phyloP scores from a whole-genome alignment of 2,888 invertebrate genomes.

The Rhabditophanes sp. region DNA sequence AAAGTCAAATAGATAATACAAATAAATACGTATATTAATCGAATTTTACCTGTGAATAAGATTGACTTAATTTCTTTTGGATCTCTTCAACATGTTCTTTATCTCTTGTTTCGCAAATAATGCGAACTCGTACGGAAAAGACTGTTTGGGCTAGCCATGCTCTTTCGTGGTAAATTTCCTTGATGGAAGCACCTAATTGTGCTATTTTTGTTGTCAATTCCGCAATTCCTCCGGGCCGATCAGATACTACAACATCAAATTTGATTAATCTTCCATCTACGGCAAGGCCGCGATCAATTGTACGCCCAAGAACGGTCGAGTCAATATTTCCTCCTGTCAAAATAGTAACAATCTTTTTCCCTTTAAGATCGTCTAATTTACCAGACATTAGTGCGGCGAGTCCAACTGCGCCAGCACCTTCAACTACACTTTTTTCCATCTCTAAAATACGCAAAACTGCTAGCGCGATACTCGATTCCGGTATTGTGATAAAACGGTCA shows the following conservation, averaged over 20 bases:
- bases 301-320: constrained; percentile 48
- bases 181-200: constrained; percentile 53
- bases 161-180: constrained; percentile 71
- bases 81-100: constrained; percentile 59
- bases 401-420: constrained; percentile 71
- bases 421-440: constrained; percentile 57
- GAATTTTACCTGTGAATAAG: no score
- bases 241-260: constrained; percentile 39
- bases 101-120: constrained; percentile 72
- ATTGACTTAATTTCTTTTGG: no score
- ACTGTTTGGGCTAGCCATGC: constrained; percentile 79
- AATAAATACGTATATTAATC: no score
- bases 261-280: constrained; percentile 15
- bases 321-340: constrained; percentile 50
- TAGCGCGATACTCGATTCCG: constrained; percentile 48
- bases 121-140: constrained; percentile 55
- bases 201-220: constrained; percentile 48
- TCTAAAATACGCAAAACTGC: constrained; percentile 48
- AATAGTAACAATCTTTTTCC: constrained; percentile 48
- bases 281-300: constrained; percentile 45
- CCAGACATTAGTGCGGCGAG: constrained; percentile 68
- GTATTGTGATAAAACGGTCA: constrained; percentile 49
- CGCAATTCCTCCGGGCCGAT: constrained; percentile 48
- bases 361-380: constrained; percentile 47
- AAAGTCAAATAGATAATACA: no score